These are phyloP conservation scores for Dicrostonyx torquatus DNA, from an alignment of 2,797 vertebrate species.

Conservation along the genomic window DNA sequence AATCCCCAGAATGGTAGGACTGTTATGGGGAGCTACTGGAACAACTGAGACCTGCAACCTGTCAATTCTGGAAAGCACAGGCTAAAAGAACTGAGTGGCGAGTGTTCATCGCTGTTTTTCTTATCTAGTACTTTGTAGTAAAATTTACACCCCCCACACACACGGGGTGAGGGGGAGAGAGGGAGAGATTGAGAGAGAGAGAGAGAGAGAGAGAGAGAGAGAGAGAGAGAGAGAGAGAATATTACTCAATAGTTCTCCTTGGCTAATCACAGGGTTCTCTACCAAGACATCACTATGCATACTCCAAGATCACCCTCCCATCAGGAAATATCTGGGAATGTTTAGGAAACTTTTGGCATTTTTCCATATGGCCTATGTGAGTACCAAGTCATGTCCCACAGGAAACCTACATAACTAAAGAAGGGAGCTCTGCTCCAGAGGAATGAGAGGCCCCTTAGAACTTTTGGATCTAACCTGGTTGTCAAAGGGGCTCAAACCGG, in stretches of 20 bases:
- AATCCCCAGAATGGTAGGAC: not conserved
- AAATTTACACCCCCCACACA: not conserved
- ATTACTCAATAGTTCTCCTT: not conserved
- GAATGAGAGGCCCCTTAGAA: not conserved
- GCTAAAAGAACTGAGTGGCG: not conserved
- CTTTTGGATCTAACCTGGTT: not conserved
- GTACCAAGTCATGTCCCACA: not conserved
- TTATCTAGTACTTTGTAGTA: not conserved
- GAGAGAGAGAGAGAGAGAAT: not conserved
- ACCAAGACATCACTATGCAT: not conserved
- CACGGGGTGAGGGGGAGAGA: no score
- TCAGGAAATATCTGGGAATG: not conserved
- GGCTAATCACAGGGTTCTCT: not conserved
- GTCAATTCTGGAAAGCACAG: not conserved
- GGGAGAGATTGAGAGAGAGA: fast-evolving
- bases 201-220: not conserved
- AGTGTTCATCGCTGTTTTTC: not conserved
- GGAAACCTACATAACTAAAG: not conserved
- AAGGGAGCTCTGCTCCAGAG: not conserved
- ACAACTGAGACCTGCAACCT: not conserved
- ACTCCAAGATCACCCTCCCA: not conserved
- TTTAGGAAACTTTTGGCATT: not conserved
- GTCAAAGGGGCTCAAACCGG: not conserved
- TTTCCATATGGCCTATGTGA: fast-evolving
- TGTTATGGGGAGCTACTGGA: not conserved